These are phyloP conservation scores for Lagothrix lagotricha DNA, from an alignment of 2,797 vertebrate species.

Conservation along the genomic window DNA sequence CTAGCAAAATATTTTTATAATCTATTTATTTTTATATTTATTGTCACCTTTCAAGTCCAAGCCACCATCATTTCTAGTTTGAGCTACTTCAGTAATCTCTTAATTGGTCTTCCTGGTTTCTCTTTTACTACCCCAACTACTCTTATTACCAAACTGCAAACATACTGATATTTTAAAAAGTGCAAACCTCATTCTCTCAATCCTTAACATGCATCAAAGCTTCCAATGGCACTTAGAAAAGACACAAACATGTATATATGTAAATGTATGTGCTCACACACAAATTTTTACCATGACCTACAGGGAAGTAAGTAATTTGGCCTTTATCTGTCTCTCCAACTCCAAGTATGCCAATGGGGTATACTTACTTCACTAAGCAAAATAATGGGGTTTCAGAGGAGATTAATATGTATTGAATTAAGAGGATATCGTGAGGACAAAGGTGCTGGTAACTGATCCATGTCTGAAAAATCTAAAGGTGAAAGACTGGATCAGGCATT, in stretches of 20 bases:
- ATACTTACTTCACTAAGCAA: not conserved
- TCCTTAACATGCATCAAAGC: not conserved
- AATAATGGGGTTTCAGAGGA: not conserved
- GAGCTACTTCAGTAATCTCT: not conserved
- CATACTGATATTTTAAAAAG: not conserved
- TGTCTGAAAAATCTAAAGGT: not conserved
- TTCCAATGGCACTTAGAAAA: not conserved
- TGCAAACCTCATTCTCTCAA: not conserved
- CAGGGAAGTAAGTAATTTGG: not conserved
- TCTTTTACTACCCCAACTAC: not conserved
- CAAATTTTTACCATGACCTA: not conserved
- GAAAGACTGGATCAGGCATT: not conserved
- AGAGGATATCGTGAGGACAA: not conserved
- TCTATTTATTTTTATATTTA: not conserved
- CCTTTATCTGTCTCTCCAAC: not conserved
- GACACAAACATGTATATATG: too few species aligned
- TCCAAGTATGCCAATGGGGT: not conserved
- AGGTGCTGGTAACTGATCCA: not conserved
- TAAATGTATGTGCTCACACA: not conserved
- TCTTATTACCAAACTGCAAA: not conserved
- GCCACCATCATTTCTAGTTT: not conserved
- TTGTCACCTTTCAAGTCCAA: not conserved
- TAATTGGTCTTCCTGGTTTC: not conserved
- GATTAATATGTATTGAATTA: not conserved
- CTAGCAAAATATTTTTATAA: not conserved